phyloP scores from a whole-genome alignment of 1,140 invertebrate species.

The Lasioglossum baleicum region DNA sequence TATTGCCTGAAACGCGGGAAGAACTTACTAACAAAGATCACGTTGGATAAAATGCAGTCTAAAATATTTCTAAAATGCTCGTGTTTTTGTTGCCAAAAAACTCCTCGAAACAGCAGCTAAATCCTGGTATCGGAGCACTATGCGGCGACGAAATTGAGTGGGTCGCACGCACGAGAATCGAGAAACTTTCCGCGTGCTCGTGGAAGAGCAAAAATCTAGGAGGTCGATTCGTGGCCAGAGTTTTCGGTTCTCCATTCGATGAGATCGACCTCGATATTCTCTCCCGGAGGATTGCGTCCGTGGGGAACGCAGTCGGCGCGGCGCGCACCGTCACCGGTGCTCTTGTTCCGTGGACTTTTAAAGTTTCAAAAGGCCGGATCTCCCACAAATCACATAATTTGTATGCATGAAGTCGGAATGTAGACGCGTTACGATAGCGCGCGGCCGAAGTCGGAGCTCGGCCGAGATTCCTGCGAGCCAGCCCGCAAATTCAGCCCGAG shows the following conservation, averaged over 20 bases:
- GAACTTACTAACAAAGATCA: too few species aligned
- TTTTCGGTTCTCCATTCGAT: constrained; percentile 1
- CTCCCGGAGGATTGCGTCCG: neutral
- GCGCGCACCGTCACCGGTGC: too few species aligned
- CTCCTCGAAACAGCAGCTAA: too few species aligned
- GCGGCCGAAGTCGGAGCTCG: constrained; percentile 32
- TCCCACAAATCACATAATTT: constrained; percentile 52
- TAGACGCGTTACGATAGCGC: constrained; percentile 32
- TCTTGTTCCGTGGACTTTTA: constrained; percentile 28
- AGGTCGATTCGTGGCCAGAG: too few species aligned
- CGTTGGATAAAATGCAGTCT: too few species aligned
- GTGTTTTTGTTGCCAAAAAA: too few species aligned
- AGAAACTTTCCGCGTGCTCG: neutral
- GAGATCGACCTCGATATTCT: constrained; percentile 16
- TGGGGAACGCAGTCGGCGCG: neutral
- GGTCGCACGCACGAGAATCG: too few species aligned
- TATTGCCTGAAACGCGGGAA: too few species aligned
- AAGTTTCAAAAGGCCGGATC: constrained; percentile 26
- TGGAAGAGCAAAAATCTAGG: neutral
- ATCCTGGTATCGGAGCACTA: too few species aligned
- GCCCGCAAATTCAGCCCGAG: constrained; percentile 16
- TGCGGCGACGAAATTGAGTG: too few species aligned
- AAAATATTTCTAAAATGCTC: too few species aligned
- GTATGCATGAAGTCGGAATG: constrained; percentile 53
- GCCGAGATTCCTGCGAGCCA: constrained; percentile 43